phyloP scores from a whole-genome alignment of 2,113 vertebrate genomes.

The Ictalurus furcatus region DNA sequence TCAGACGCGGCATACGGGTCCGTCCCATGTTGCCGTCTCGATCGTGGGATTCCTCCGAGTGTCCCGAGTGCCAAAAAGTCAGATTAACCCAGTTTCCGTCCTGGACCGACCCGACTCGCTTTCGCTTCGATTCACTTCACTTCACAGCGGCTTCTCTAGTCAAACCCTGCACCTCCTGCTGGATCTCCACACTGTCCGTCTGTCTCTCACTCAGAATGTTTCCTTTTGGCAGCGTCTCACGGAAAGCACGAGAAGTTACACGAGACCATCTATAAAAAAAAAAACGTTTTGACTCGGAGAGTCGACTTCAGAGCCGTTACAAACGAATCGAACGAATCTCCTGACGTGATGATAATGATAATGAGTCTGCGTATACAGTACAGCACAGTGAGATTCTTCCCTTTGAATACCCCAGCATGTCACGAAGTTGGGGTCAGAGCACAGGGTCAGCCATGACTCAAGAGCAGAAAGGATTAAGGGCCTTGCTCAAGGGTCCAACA shows the following conservation, averaged over 20 bases:
- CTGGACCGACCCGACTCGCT: not conserved
- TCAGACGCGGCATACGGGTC: constrained; percentile 51
- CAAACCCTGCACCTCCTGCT: not conserved
- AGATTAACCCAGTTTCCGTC: not conserved
- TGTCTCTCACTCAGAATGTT: not conserved
- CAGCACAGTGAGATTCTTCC: too few species aligned
- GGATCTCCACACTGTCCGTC: not conserved
- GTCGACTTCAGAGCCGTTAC: not conserved
- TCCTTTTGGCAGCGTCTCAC: not conserved
- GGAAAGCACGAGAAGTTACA: not conserved
- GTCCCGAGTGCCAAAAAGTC: constrained; percentile 45
- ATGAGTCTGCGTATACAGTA: too few species aligned
- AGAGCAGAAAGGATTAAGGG: too few species aligned
- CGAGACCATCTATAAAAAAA: not conserved
- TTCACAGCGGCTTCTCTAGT: not conserved
- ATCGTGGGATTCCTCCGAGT: constrained; percentile 51
- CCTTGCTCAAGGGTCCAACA: too few species aligned
- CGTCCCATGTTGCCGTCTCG: constrained; percentile 55
- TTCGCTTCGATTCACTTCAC: not conserved
- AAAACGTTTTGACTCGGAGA: not conserved
- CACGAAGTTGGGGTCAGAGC: too few species aligned
- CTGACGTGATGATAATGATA: not conserved
- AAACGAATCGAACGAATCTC: not conserved
- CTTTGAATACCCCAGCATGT: too few species aligned
- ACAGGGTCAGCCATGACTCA: too few species aligned